These are phyloP conservation scores for Arrhamphus sclerolepis DNA, from an alignment of 2,797 vertebrate genomes.

Conservation along the genomic window DNA sequence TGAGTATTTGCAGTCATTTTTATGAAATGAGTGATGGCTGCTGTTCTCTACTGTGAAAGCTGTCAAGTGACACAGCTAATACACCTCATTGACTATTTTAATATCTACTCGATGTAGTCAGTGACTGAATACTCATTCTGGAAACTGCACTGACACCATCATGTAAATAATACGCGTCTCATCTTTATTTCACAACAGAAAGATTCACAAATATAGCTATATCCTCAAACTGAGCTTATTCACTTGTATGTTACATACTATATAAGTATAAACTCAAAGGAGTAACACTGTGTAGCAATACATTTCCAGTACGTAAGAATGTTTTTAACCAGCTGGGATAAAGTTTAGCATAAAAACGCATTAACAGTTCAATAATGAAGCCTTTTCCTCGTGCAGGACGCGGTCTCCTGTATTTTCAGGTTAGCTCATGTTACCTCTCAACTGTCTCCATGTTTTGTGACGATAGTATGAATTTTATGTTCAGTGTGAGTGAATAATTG, in stretches of 20 bases:
- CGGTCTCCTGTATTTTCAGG: slow-evolving; percentile 72
- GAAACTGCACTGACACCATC: slow-evolving; percentile 53
- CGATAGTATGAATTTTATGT: slow-evolving; percentile 61
- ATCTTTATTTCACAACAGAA: slow-evolving; percentile 38
- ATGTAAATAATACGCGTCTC: slow-evolving; percentile 66
- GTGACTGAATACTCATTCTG: slow-evolving; percentile 45
- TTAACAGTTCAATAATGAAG: slow-evolving; percentile 54
- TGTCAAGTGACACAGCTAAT: slow-evolving; percentile 35
- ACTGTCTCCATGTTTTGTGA: slow-evolving; percentile 57
- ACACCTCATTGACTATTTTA: slow-evolving; percentile 33
- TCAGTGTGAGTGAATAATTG: slow-evolving; percentile 55
- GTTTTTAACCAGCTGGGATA: slow-evolving; percentile 71
- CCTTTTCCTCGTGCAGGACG: slow-evolving; percentile 63
- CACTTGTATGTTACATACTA: slow-evolving; percentile 66
- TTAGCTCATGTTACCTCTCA: slow-evolving; percentile 77
- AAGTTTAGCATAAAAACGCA: slow-evolving; percentile 53
- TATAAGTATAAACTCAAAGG: slow-evolving; percentile 59
- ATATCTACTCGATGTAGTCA: slow-evolving; percentile 22
- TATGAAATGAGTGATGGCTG: slow-evolving; percentile 50
- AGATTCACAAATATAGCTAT: slow-evolving; percentile 54
- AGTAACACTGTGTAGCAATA: slow-evolving; percentile 83
- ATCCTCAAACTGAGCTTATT: slow-evolving; percentile 67
- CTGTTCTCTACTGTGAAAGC: slow-evolving; percentile 51
- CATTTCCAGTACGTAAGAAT: slow-evolving; percentile 76
- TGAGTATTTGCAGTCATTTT: slow-evolving; percentile 31